These are phyloP conservation scores for Pherbina coryleti DNA, from an alignment of 2,888 invertebrate genomes.

Conservation along the genomic window DNA sequence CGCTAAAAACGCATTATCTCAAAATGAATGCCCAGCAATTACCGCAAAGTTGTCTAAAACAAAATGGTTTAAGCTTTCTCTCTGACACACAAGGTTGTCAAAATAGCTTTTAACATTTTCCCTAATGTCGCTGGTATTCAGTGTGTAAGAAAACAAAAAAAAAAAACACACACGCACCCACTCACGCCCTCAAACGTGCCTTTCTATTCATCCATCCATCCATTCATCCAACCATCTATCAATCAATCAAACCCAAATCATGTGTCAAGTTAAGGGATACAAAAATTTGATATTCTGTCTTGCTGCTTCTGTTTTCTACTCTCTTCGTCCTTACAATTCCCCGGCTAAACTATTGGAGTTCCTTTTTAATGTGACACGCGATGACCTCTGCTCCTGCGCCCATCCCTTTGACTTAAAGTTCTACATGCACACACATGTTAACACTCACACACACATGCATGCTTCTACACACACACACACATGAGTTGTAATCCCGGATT, in stretches of 20 bases:
- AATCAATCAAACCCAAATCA: constrained; percentile 45
- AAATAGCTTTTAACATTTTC: neutral
- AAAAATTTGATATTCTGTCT: constrained; percentile 32
- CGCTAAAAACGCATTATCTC: no score
- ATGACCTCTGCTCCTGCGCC: neutral
- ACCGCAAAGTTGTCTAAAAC: neutral
- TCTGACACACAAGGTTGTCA: neutral
- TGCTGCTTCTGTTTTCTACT: neutral
- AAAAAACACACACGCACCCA: neutral
- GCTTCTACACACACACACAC: neutral
- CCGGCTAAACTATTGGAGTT: no score
- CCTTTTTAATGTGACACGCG: neutral
- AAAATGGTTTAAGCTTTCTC: neutral
- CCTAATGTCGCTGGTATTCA: neutral
- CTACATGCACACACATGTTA: neutral
- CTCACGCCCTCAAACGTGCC: neutral
- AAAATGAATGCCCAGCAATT: no score
- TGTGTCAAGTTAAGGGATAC: constrained; percentile 35
- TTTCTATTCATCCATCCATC: constrained; percentile 10
- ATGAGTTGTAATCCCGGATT: constrained; percentile 21
- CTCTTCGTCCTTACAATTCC: neutral
- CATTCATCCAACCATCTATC: constrained; percentile 32
- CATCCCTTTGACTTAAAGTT: neutral
- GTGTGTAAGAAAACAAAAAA: neutral
- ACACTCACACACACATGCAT: no score